Conservation (phyloP, 2,797 vertebrate species). For the Myripristis murdjan region DNA sequence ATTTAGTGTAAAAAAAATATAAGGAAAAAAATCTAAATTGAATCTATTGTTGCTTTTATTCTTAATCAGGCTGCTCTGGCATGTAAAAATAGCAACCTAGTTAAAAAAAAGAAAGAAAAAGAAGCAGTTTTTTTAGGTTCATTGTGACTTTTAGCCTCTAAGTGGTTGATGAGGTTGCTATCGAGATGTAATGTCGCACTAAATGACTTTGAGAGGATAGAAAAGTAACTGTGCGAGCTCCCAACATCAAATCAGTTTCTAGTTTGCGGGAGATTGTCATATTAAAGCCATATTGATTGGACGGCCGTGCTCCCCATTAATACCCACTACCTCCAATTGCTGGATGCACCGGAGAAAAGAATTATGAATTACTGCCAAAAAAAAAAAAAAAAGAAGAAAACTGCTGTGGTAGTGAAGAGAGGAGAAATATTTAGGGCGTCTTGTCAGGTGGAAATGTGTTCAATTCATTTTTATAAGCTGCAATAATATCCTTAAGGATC, state of each 20-base stretch:
- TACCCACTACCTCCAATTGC: not conserved
- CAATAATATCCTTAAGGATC: not conserved
- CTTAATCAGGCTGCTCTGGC: too few species aligned
- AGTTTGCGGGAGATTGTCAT: too few species aligned
- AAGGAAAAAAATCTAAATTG: too few species aligned
- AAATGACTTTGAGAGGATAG: not conserved
- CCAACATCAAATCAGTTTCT: too few species aligned
- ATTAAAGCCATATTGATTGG: conserved; percentile 17
- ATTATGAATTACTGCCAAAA: not conserved
- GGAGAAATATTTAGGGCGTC: not conserved
- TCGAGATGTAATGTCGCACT: not conserved
- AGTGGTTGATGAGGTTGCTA: not conserved
- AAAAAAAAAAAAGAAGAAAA: conserved; percentile 8
- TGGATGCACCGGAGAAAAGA: not conserved
- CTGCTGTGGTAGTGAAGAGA: not conserved
- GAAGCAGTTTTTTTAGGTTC: too few species aligned
- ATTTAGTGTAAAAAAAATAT: too few species aligned
- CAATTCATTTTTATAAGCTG: not conserved
- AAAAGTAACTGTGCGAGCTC: too few species aligned
- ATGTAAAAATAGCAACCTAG: too few species aligned
- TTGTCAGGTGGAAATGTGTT: not conserved
- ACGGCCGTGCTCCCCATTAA: too few species aligned
- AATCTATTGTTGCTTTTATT: too few species aligned
- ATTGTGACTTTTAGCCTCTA: not conserved
- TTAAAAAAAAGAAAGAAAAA: too few species aligned